Conservation (phyloP, 2,113 vertebrate genomes). For the Chunga burmeisteri region DNA sequence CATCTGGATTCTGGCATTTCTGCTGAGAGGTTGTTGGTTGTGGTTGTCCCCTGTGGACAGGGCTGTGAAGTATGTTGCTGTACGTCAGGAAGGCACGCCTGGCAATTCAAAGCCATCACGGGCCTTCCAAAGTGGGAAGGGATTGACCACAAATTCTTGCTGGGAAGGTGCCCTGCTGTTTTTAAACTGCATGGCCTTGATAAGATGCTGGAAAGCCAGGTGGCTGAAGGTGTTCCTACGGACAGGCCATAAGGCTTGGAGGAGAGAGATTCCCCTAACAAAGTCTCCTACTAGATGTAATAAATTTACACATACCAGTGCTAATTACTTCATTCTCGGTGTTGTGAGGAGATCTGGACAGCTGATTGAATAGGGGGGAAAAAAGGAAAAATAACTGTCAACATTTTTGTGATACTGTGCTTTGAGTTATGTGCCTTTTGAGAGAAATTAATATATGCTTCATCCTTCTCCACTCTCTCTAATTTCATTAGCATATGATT, state of each 20-base stretch:
- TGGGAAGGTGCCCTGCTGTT: neutral
- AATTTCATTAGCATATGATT: neutral
- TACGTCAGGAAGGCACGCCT: neutral
- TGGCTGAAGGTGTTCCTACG: neutral
- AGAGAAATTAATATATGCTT: neutral
- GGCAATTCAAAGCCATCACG: neutral
- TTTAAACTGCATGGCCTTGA: neutral
- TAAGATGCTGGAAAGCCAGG: neutral
- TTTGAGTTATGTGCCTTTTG: neutral
- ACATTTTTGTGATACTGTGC: neutral
- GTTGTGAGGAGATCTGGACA: neutral
- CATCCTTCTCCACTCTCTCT: neutral
- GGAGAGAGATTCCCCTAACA: neutral
- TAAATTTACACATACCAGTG: neutral
- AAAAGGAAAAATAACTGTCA: neutral
- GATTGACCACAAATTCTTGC: neutral
- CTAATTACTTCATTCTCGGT: neutral
- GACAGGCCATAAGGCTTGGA: neutral
- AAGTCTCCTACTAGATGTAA: neutral
- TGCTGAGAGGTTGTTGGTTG: neutral
- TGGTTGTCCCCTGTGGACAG: neutral
- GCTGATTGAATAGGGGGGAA: neutral
- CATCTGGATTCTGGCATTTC: neutral
- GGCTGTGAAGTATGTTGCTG: neutral
- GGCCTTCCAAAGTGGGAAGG: neutral